phyloP scores from a whole-genome alignment of 2,113 vertebrate species.

The Cololabis saira region DNA sequence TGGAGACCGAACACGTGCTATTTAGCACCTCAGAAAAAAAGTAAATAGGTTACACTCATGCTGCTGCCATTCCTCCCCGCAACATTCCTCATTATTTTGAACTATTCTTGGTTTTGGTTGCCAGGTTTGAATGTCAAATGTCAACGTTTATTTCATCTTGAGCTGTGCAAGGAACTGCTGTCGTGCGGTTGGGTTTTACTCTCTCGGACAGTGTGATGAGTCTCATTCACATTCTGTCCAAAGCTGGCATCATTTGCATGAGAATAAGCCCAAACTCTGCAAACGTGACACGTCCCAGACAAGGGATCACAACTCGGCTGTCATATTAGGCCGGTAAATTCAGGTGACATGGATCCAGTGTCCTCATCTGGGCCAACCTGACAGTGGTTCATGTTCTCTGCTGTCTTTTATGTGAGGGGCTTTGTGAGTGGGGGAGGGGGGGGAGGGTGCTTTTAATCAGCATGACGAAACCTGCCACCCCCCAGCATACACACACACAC shows the following conservation, averaged over 20 bases:
- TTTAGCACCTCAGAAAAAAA: slow-evolving; percentile 64
- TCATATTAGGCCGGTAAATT: slow-evolving; percentile 83
- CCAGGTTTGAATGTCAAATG: slow-evolving; percentile 79
- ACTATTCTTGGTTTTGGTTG: slow-evolving; percentile 75
- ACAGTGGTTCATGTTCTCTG: slow-evolving; percentile 81
- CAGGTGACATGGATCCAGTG: slow-evolving; percentile 81
- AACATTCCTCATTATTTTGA: slow-evolving; percentile 81
- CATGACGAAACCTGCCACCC: slow-evolving; percentile 78
- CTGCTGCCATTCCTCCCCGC: slow-evolving; percentile 58
- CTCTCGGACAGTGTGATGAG: slow-evolving; percentile 78
- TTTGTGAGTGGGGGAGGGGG: slow-evolving; percentile 67
- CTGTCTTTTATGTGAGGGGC: slow-evolving; percentile 77
- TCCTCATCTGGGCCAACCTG: slow-evolving; percentile 84
- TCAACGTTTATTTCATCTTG: slow-evolving; percentile 71
- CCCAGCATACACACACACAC: slow-evolving; percentile 31
- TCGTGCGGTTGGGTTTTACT: slow-evolving; percentile 65
- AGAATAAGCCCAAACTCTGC: slow-evolving; percentile 81
- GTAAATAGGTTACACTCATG: slow-evolving; percentile 71
- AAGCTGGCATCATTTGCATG: slow-evolving; percentile 81
- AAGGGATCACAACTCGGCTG: slow-evolving; percentile 80
- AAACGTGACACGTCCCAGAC: slow-evolving; percentile 79
- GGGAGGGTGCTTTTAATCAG: slow-evolving; percentile 80
- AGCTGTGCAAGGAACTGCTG: slow-evolving; percentile 62
- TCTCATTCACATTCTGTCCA: slow-evolving; percentile 83
- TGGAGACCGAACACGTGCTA: slow-evolving; percentile 59